phyloP scores from a whole-genome alignment of 2,797 vertebrate genomes.

The Sebastes miniatus region DNA sequence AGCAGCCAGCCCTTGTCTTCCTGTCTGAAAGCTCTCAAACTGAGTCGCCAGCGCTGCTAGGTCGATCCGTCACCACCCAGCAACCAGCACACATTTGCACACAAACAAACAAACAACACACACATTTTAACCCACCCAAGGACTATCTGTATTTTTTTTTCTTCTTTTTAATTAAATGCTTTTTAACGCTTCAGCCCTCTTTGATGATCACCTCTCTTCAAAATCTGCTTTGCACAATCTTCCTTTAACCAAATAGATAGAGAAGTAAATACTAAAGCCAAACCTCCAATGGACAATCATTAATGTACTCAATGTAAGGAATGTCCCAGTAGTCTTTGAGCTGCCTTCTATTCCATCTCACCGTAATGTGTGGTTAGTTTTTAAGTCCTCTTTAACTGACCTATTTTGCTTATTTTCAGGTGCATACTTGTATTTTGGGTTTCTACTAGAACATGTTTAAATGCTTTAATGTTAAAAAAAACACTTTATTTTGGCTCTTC shows the following conservation, averaged over 20 bases:
- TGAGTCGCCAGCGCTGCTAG: conserved; percentile 14
- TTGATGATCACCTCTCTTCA: neutral
- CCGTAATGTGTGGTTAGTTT: neutral
- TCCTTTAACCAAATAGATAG: neutral
- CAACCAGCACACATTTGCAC: neutral
- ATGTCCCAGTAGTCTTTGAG: neutral
- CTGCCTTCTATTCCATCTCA: neutral
- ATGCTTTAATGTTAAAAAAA: no score
- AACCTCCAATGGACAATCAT: conserved; percentile 13
- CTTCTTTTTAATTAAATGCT: conserved; percentile 3
- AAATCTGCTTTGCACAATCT: conserved; percentile 23
- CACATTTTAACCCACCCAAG: neutral
- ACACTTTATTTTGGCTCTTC: no score
- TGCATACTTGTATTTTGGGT: no score
- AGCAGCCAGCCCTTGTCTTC: conserved; percentile 23
- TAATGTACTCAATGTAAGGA: neutral
- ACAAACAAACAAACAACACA: neutral
- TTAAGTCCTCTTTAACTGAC: neutral
- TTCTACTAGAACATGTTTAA: no score
- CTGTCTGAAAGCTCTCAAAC: conserved; percentile 23
- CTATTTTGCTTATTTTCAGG: no score
- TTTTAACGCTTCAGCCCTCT: neutral
- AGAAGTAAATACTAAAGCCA: neutral
- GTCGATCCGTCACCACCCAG: conserved; percentile 28
- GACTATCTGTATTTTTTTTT: neutral